Evolutionary conservation across 2,797 vertebrate genomes (phyloP).

Genomic region (Setipinna tenuifilis): DNA sequence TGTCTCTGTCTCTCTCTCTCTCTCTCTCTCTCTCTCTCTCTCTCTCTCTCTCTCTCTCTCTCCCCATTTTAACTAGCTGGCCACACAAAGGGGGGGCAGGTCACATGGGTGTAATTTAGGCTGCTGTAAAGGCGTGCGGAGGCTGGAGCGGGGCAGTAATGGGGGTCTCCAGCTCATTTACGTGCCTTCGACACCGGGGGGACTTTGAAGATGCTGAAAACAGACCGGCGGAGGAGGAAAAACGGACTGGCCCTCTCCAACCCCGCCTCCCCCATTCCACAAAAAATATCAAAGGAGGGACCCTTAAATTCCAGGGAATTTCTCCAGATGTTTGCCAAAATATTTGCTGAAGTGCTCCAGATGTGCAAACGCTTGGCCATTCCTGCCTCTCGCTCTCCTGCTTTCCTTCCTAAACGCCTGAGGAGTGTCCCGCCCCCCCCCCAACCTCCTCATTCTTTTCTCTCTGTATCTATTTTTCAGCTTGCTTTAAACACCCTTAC

Average conservation of each 20-base stretch:
- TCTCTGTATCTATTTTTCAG: constrained; percentile 20
- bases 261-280: not conserved
- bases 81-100: constrained; percentile 61
- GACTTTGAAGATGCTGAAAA: constrained; percentile 73
- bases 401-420: constrained; percentile 51
- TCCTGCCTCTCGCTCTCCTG: constrained; percentile 54
- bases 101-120: constrained; percentile 79
- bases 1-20: constrained; percentile 37
- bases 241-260: not conserved
- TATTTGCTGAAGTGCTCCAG: constrained; percentile 78
- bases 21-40: constrained; percentile 29
- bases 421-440: constrained; percentile 57
- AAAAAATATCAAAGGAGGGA: constrained; percentile 70
- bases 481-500: constrained; percentile 39
- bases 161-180: constrained; percentile 64
- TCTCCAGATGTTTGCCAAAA: constrained; percentile 81
- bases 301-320: constrained; percentile 78
- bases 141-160: constrained; percentile 64
- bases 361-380: constrained; percentile 70
- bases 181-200: constrained; percentile 53
- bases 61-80: constrained; percentile 72
- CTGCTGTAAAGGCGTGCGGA: constrained; percentile 70
- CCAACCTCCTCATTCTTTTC: constrained; percentile 52
- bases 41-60: constrained; percentile 60
- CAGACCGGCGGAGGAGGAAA: constrained; percentile 28